Conservation (phyloP, 2,797 vertebrate species). For the Sebastiscus albofasciatus region DNA sequence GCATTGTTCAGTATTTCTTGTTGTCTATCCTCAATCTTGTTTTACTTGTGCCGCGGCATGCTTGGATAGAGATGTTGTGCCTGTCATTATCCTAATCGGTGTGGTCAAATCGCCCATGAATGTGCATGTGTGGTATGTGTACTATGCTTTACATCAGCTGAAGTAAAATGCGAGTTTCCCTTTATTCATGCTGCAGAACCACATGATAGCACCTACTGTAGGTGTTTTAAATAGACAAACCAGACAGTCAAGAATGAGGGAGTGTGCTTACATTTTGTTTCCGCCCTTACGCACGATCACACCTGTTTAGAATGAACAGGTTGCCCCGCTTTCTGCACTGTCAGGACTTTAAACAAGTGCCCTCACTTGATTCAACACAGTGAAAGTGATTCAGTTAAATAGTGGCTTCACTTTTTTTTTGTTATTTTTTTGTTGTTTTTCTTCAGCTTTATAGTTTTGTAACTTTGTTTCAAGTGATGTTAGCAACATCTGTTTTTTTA, state of each 20-base stretch:
- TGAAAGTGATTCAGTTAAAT: constrained; percentile 16
- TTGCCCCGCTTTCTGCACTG: constrained; percentile 55
- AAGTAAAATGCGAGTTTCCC: constrained; percentile 14
- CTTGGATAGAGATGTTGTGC: neutral
- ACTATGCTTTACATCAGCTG: neutral
- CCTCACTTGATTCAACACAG: neutral
- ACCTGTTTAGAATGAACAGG: constrained; percentile 62
- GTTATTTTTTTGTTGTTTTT: neutral
- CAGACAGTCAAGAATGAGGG: constrained; percentile 44
- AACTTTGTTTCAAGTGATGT: neutral
- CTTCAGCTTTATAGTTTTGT: neutral
- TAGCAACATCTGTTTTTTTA: neutral
- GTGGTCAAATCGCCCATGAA: constrained; percentile 20
- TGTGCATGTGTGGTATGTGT: constrained; percentile 27
- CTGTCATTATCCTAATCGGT: neutral
- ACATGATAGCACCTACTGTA: neutral
- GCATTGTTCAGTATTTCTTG: neutral
- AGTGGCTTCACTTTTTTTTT: neutral
- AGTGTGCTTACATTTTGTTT: constrained; percentile 14
- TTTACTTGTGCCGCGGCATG: neutral
- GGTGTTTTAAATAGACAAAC: constrained; percentile 55
- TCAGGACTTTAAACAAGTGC: constrained; percentile 30
- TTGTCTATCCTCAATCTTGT: neutral
- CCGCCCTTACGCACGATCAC: neutral
- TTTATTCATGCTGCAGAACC: neutral